Evolutionary conservation across 2,797 vertebrate genomes (phyloP).

Genomic region (Prunella strophiata): DNA sequence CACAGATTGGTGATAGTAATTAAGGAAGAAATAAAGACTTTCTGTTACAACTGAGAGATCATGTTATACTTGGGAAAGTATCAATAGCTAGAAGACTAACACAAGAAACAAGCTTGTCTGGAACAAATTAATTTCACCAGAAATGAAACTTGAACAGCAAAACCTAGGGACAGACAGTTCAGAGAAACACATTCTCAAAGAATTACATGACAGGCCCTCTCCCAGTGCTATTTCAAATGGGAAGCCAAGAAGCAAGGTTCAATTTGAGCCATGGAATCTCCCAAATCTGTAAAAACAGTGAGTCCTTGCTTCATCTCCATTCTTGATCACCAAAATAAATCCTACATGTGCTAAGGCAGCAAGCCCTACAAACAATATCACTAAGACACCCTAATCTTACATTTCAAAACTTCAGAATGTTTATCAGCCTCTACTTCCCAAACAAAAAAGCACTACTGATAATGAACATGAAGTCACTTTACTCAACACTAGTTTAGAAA

Average conservation of each 20-base stretch:
- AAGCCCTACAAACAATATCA: not conserved
- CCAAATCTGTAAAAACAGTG: not conserved
- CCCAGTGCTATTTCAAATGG: not conserved
- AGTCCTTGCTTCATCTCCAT: not conserved
- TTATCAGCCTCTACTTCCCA: not conserved
- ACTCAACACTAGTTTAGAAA: not conserved
- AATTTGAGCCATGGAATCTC: not conserved
- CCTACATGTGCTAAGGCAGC: not conserved
- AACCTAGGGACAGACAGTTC: not conserved
- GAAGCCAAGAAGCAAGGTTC: not conserved
- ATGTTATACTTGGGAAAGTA: rapidly evolving
- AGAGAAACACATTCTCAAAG: not conserved
- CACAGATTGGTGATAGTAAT: not conserved
- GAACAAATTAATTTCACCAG: not conserved
- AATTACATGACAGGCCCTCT: not conserved
- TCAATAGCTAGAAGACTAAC: not conserved
- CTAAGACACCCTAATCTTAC: not conserved
- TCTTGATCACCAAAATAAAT: not conserved
- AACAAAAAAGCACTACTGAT: not conserved
- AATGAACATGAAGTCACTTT: not conserved
- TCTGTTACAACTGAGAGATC: not conserved
- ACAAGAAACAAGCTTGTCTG: not conserved
- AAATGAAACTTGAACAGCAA: not conserved
- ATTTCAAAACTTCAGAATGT: not conserved
- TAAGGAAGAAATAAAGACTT: not conserved